Conservation (phyloP, 2,797 vertebrate species). For the Hirundo rustica region DNA sequence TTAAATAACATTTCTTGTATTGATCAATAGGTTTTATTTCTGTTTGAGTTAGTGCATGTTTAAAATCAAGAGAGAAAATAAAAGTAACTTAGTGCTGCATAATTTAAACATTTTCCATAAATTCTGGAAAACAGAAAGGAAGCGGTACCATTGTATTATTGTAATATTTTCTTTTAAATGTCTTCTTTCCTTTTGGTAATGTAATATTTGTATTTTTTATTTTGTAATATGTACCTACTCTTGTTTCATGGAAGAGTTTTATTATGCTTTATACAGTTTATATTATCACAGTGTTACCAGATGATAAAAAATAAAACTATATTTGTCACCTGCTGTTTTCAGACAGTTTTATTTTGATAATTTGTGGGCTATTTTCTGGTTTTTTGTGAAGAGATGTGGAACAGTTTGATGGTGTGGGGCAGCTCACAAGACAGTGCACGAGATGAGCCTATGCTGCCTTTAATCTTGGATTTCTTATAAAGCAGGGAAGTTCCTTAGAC, state of each 20-base stretch:
- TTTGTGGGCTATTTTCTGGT: not conserved
- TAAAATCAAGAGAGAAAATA: slow-evolving; percentile 25
- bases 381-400: not conserved
- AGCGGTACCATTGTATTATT: slow-evolving; percentile 8
- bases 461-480: not conserved
- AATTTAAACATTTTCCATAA: slow-evolving; percentile 20
- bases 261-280: slow-evolving; percentile 8
- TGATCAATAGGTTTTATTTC: slow-evolving; percentile 44
- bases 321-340: not conserved
- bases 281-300: slow-evolving; percentile 4
- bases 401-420: not conserved
- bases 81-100: slow-evolving; percentile 14
- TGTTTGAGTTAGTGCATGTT: slow-evolving; percentile 38
- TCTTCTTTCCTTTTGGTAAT: not conserved
- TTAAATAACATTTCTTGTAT: slow-evolving; percentile 41
- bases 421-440: not conserved
- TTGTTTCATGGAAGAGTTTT: slow-evolving; percentile 11
- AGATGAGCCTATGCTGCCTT: not conserved
- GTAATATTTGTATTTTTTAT: slow-evolving; percentile 16
- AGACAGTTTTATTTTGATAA: not conserved
- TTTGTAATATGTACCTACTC: not conserved
- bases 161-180: slow-evolving; percentile 5
- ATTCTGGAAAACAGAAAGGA: not conserved
- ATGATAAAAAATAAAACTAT: not conserved
- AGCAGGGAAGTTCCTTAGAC: not conserved